Evolutionary conservation across 2,113 vertebrate genomes (phyloP), one percentile per base, ranked within the genome.

Genomic region (Typhlomys cinereus): DNA sequence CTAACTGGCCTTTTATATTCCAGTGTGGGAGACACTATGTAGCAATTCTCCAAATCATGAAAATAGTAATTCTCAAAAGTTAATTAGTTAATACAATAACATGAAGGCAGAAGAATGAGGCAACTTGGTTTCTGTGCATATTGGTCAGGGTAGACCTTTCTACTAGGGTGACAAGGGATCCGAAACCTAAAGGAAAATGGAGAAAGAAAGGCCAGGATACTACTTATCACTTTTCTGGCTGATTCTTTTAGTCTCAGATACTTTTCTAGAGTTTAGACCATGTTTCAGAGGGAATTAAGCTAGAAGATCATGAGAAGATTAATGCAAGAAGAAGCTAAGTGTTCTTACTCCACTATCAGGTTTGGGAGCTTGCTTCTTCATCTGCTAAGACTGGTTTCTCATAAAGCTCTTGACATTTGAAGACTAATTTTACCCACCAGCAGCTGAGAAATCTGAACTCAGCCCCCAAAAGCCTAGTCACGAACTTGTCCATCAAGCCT

Each of bases 221-320:
- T 79, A 9, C 66, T 75, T 57, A 70, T 82, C 44, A 94, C 64
- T 67, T 67, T 86, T 59, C 50, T 82, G 36, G 66, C 21, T 85
- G 69, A 54, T 41, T 88, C 17, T 62, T n/a, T 89, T 52, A 36
- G 17, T 82, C 25, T 17, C 27, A 71, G 46, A 4, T 7, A 39
- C 4, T 0, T 86, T 76, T 74, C 46, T 48, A 57, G 25, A 80
- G 50, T 74, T 79, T 61, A 57, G n/a, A 76, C 48, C 15, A 20
- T 85, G 7, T 82, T 61, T 17, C 54, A 73, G 59, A 57, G n/a
- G 29, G 80, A 86, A 50, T 46, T 41, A 57, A 83, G 29, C 66
- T 50, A 46, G 71, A 44, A 69, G 46, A n/a, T 29, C 2, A n/a
- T 27, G n/a, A 59, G 12, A 57, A 46, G 1, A 4, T 18, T 17